phyloP scores from a whole-genome alignment of 2,113 vertebrate genomes.

The Caloenas nicobarica region DNA sequence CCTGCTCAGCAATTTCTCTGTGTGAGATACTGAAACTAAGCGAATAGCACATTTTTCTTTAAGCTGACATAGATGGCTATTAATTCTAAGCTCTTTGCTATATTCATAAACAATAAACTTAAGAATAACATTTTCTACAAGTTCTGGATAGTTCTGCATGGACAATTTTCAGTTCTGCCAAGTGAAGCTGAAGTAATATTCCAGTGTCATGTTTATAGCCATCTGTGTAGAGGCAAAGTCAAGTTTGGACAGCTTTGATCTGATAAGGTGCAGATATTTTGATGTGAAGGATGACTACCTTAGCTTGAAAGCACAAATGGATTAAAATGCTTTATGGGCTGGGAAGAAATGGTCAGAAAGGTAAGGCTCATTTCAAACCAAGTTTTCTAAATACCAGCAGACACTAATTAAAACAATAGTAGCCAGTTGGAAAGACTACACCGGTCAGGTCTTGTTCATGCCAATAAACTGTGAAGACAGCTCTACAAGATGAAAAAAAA shows the following conservation, averaged over 20 bases:
- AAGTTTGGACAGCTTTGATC: conserved; percentile 70
- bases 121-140: conserved; percentile 53
- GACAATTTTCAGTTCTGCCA: conserved; percentile 73
- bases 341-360: conserved; percentile 6
- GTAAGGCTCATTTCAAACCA: not conserved
- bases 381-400: not conserved
- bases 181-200: conserved; percentile 69
- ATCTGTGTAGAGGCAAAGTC: conserved; percentile 68
- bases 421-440: not conserved
- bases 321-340: conserved; percentile 17
- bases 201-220: conserved; percentile 60
- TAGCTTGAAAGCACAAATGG: conserved; percentile 48
- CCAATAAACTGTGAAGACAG: not conserved
- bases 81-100: conserved; percentile 59
- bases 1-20: conserved; percentile 44
- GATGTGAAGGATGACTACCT: conserved; percentile 45
- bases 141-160: conserved; percentile 65
- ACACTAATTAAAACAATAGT: not conserved
- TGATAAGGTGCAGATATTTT: conserved; percentile 68
- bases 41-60: conserved; percentile 53
- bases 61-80: conserved; percentile 47
- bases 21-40: conserved; percentile 29
- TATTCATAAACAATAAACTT: conserved; percentile 67
- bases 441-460: not conserved
- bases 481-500: not conserved